Base-by-base conservation (phyloP, 1,140 invertebrate species). In the Pseudomyrmex flavicornis region DNA sequence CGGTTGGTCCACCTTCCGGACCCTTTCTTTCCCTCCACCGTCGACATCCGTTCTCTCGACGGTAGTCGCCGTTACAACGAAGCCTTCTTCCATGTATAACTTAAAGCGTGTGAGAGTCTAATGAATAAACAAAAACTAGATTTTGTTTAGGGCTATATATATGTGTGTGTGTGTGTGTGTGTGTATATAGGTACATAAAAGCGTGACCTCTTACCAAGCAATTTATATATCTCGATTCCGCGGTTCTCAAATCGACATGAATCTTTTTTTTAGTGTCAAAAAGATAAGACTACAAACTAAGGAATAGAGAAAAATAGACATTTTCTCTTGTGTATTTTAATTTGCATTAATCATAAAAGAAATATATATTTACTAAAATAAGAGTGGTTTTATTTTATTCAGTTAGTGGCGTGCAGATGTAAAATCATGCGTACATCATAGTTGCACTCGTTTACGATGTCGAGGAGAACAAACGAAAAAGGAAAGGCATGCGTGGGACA, bases 41-140 rank as follows among this genome's bases (percentile, higher is more conserved):
- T 12, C 56, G 44, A 20, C 59, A 35, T 59, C 15, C 65, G 9
- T 22, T 44, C 48, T 13, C 52, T 13, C 73, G 62, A 26, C 80
- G 85, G 35, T 35, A 7, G 5, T 50, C 86, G 63, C 48, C 15
- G 69, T 70, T 63, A 35, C 83, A 69, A 59, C 72, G 75, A 88
- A 74, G 80, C 86, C 83, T 88, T 85, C 87, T 73, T 63, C 68
- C 62, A 89, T 90, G 90, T 92, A 91, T 91, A 89, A 93, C 90
- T 92, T 93, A 91, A 93, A 92, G 88, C 86, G 85, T 90, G 90
- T 7, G 35, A 0, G 85, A 82, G 89, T 92, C 92, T 94, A 93
- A 94, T 93, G 93, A 94, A 94, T 94, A 94, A 94, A 94, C 93
- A 93, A 92, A 94, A 94, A 93, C 91, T 94, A 93, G 91, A 93